phyloP scores from a whole-genome alignment of 2,888 invertebrate species.

The Exocentrus adspersus region DNA sequence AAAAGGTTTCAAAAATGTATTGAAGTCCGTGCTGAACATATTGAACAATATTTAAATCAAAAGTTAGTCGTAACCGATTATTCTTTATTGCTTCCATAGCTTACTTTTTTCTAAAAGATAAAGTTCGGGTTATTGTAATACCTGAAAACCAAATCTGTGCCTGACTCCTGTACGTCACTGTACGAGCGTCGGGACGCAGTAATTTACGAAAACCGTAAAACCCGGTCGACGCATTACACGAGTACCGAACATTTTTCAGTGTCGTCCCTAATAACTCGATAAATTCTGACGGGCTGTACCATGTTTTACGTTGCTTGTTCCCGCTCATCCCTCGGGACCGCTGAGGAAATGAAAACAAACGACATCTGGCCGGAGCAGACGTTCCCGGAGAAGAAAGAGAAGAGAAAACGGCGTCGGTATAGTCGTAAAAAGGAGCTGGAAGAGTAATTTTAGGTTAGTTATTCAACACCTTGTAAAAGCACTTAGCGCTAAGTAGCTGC shows the following conservation, averaged over 20 bases:
- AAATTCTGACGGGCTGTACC: conserved; percentile 40
- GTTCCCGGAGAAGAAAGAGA: conserved; percentile 12
- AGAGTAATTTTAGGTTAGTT: conserved; percentile 36
- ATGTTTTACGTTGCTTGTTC: conserved; percentile 49
- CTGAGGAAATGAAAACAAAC: conserved; percentile 59
- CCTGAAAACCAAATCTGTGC: no score
- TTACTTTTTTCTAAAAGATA: no score
- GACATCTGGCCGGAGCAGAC: conserved; percentile 38
- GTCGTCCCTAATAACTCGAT: conserved; percentile 45
- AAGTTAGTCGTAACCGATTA: no score
- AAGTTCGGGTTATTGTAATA: no score
- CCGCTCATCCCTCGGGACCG: conserved; percentile 50
- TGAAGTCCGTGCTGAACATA: no score
- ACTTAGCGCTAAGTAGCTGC: conserved; percentile 42
- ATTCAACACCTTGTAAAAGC: conserved; percentile 40
- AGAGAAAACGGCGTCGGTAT: conserved; percentile 1
- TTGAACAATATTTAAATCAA: no score
- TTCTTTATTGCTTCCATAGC: no score
- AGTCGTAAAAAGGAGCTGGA: no score
- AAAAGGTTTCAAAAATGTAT: no score
- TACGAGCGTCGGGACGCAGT: background rate
- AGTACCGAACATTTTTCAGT: conserved; percentile 37
- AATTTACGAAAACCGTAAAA: conserved; percentile 39
- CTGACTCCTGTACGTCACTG: no score
- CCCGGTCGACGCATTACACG: conserved; percentile 38